Base-by-base conservation (phyloP, 2,797 vertebrate species). In the Ctenosaura bakeri region DNA sequence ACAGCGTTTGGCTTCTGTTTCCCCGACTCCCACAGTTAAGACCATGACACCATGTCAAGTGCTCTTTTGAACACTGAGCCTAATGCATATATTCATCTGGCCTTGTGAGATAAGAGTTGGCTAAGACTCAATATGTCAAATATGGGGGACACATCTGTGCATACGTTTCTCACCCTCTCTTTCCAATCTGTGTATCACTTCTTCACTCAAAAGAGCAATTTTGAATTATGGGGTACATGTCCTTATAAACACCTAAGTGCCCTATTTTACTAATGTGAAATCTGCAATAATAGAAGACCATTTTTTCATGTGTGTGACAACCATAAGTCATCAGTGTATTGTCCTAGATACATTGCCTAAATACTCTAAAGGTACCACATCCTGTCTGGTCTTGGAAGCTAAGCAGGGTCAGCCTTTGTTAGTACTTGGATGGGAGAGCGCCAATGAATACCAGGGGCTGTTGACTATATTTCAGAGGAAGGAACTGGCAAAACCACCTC, bases 1-100 rank as follows among this genome's bases (percentile, higher is more conserved):
- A 0, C 88, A 77, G 4, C 85, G 85, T 95, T 90, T 87, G 71
- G 92, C 92, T 93, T 91, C 92, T 22, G 14, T 73, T 86, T 88
- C 54, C 73, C 91, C 92, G 87, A 89, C 91, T 94, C 92, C 42
- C 86, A 73, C 92, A 14, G 54, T 16, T 2, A 9, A 76, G 38
- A 90, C 89, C 90, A 91, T 91, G 78, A 90, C 90, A 20, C 79
- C 42, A 20, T 0, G 2, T 88, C 89, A 87, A 87, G 38, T 54
- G 80, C 32, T 22, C 85, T 89, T 88, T 7, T 7, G 69, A 32
- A 86, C 29, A 0, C 29, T 83, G 79, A 85, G 42, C 1, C 84
- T 78, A 86, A 87, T 76, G 78, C 6, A 54, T 86, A 50, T 4
- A 91, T 10, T 2, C 42, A 76, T 50, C 50, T 90, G 73, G 0